Evolutionary conservation across 2,888 invertebrate species (phyloP).

Genomic region (Acanthococcus lagerstroemiae): DNA sequence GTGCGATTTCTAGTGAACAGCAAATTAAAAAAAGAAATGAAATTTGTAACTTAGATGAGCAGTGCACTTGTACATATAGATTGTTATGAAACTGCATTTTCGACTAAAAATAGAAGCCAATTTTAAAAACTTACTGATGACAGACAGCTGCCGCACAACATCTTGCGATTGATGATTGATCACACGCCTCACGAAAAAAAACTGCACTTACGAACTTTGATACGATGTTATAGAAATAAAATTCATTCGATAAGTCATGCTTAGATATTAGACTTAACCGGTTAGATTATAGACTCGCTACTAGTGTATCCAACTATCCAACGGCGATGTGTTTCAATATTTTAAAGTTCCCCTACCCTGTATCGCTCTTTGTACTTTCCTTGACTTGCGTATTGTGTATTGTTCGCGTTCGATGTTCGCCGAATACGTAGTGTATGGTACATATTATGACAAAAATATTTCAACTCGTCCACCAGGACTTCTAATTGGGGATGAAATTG

Average conservation of each 20-base stretch:
- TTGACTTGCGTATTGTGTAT: background rate
- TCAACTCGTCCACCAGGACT: no score
- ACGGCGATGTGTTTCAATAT: slow-evolving; percentile 15
- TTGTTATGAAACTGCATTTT: no score
- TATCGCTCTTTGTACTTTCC: background rate
- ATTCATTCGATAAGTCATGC: slow-evolving; percentile 9
- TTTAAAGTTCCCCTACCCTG: slow-evolving; percentile 25
- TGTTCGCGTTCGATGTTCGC: background rate
- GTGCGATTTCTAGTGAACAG: no score
- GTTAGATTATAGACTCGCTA: slow-evolving; percentile 24
- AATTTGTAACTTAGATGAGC: no score
- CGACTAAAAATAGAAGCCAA: no score
- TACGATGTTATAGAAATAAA: slow-evolving; percentile 6
- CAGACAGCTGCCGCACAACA: slow-evolving; percentile 20
- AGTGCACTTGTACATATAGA: no score
- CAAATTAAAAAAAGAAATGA: no score
- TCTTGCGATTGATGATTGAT: slow-evolving; percentile 10
- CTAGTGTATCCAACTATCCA: slow-evolving; percentile 16
- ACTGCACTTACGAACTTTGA: slow-evolving; percentile 3
- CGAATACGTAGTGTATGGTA: no score
- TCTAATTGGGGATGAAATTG: no score
- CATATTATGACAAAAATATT: no score
- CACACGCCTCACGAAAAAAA: slow-evolving; percentile 5
- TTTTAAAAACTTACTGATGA: slow-evolving; percentile 19
- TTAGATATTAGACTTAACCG: slow-evolving; percentile 17